These are phyloP conservation scores for Amaurobius ferox DNA, from an alignment of 2,888 invertebrate genomes.

Conservation along the genomic window DNA sequence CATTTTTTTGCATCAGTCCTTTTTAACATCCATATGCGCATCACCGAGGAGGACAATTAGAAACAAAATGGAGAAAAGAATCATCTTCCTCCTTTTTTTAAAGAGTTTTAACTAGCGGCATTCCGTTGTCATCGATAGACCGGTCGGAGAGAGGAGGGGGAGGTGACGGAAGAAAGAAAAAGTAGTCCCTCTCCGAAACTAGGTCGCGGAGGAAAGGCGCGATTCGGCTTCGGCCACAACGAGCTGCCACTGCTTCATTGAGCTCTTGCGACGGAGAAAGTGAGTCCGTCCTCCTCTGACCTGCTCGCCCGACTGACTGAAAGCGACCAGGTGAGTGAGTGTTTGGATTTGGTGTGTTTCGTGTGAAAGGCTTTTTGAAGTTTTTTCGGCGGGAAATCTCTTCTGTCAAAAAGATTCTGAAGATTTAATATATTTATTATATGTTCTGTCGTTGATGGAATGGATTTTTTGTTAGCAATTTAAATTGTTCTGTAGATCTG, in stretches of 20 bases:
- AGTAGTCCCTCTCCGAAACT: slow-evolving; percentile 58
- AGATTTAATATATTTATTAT: too few species aligned
- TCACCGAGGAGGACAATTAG: not conserved
- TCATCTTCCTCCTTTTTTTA: not conserved
- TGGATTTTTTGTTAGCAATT: too few species aligned
- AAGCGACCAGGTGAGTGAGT: slow-evolving; percentile 21
- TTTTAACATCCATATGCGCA: too few species aligned
- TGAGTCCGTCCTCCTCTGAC: slow-evolving; percentile 3
- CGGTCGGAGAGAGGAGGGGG: slow-evolving; percentile 26
- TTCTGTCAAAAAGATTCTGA: too few species aligned
- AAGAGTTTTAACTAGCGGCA: slow-evolving; percentile 18
- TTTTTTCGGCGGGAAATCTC: not conserved
- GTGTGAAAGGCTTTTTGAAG: slow-evolving; percentile 2
- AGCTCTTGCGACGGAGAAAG: not conserved
- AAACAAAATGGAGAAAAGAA: slow-evolving; percentile 1
- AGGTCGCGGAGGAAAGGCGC: slow-evolving; percentile 51
- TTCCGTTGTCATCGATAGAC: slow-evolving; percentile 34
- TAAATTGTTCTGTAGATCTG: too few species aligned
- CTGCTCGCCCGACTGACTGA: not conserved
- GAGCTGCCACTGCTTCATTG: slow-evolving; percentile 1
- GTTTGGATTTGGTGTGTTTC: slow-evolving; percentile 20
- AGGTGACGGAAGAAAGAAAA: slow-evolving; percentile 52
- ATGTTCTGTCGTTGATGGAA: too few species aligned
- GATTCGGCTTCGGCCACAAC: slow-evolving; percentile 5
- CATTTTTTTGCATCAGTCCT: too few species aligned